Percentiles rank a stretch among this genome's conserved stretches.
Evolutionary conservation across 2,888 invertebrate species (phyloP).

Genomic region (Drosophila quasianomalipes): DNA sequence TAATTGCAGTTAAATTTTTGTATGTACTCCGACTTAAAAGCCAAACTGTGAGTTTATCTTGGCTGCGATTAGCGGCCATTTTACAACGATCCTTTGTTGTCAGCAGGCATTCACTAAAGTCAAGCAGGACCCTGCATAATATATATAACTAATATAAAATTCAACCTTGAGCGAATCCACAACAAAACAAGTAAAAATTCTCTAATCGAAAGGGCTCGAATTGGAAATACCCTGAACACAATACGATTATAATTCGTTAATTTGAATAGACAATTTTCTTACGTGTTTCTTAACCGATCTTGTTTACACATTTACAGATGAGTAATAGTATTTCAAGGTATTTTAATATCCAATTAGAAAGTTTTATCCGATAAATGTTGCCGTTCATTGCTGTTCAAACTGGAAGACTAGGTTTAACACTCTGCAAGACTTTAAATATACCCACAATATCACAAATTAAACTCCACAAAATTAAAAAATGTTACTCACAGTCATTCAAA

Average conservation of each 20-base stretch:
- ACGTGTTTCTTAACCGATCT: not conserved
- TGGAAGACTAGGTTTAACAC: too few relatives aligned
- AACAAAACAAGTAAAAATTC: not conserved
- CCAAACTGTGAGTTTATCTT: slow-evolving; percentile 19
- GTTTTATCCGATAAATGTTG: not conserved
- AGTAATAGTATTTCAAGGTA: not conserved
- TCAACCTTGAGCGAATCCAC: not conserved
- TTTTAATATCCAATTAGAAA: not conserved
- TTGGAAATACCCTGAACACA: not conserved
- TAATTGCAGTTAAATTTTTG: slow-evolving; percentile 48
- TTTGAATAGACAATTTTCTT: not conserved
- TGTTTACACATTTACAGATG: not conserved
- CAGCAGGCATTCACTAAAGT: slow-evolving; percentile 16
- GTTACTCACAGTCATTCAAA: too few relatives aligned
- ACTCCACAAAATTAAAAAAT: not conserved
- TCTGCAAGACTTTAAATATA: not conserved
- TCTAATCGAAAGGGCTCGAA: not conserved
- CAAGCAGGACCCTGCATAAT: slow-evolving; percentile 32
- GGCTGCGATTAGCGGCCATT: slow-evolving; percentile 59
- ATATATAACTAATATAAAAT: slow-evolving; percentile 9
- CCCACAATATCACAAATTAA: not conserved
- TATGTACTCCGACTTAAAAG: slow-evolving; percentile 14
- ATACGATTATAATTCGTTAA: not conserved
- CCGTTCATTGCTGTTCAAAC: not conserved
- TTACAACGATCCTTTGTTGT: slow-evolving; percentile 26